These are phyloP conservation scores for Hyaena hyaena DNA, from an alignment of 2,113 vertebrate species.

Conservation along the genomic window DNA sequence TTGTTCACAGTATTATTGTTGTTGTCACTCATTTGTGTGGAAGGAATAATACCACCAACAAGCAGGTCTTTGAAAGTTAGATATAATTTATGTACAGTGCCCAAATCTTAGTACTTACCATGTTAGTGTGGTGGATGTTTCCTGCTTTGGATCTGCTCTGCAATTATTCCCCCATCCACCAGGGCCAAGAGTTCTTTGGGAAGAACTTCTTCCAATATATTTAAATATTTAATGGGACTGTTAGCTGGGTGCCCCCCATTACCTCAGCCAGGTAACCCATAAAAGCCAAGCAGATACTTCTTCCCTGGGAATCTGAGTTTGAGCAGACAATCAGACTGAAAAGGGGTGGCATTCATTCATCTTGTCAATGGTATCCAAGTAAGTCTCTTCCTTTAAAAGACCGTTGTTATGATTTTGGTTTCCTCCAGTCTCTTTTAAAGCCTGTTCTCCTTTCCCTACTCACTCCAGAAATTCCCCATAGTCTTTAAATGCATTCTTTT, in stretches of 20 bases:
- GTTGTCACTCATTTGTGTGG: not conserved
- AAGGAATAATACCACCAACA: not conserved
- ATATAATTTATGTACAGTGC: not conserved
- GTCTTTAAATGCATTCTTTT: not conserved
- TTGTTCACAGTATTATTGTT: not conserved
- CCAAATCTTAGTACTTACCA: not conserved
- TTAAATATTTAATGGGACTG: not conserved
- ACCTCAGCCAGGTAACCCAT: not conserved
- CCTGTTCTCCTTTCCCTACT: not conserved
- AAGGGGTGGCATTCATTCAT: not conserved
- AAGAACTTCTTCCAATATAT: not conserved
- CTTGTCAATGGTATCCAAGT: not conserved
- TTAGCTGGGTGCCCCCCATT: fast-evolving
- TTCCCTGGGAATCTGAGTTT: not conserved
- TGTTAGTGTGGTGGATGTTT: not conserved
- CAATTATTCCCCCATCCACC: not conserved
- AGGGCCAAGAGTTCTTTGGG: not conserved
- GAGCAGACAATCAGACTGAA: not conserved
- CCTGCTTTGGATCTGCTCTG: not conserved
- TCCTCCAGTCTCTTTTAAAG: not conserved
- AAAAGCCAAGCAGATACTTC: not conserved
- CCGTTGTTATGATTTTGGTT: not conserved
- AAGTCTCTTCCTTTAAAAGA: not conserved
- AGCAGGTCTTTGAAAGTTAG: not conserved
- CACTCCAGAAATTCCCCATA: not conserved